Percentiles rank a stretch among this genome's conserved stretches.
These are phyloP conservation scores for Rhingia rostrata DNA, from an alignment of 2,888 invertebrate genomes.

Conservation along the genomic window DNA sequence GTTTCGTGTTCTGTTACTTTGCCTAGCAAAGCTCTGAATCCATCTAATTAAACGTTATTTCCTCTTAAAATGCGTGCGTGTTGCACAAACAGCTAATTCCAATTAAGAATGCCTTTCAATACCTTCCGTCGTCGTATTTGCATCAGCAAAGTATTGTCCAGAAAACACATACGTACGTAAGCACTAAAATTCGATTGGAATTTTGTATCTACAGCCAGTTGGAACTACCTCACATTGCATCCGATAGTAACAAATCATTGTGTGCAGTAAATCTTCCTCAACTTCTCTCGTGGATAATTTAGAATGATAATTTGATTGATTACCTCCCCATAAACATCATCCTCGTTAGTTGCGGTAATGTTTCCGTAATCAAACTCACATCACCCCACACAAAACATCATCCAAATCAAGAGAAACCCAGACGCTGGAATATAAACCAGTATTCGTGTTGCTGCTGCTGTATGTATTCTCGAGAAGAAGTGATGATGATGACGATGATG, in stretches of 20 bases:
- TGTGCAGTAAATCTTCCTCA: conserved; percentile 23
- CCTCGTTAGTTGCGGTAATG: conserved; percentile 64
- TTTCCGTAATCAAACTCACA: conserved; percentile 70
- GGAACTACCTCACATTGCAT: neutral
- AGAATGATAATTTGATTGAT: conserved; percentile 57
- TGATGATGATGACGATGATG: conserved; percentile 66
- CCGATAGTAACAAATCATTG: neutral
- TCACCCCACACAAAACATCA: conserved; percentile 36
- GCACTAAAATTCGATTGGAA: too few relatives aligned
- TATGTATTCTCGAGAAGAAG: conserved; percentile 7
- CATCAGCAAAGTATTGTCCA: too few relatives aligned
- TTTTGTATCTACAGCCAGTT: neutral
- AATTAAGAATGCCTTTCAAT: too few relatives aligned
- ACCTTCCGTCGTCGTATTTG: too few relatives aligned
- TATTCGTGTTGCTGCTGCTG: conserved; percentile 36
- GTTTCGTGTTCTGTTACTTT: too few relatives aligned
- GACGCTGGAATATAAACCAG: conserved; percentile 49
- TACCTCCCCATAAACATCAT: conserved; percentile 54
- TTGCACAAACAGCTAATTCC: too few relatives aligned
- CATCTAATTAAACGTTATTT: too few relatives aligned
- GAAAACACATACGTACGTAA: too few relatives aligned
- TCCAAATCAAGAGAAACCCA: conserved; percentile 30
- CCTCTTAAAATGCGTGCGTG: too few relatives aligned
- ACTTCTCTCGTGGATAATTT: neutral
- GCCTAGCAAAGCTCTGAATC: too few relatives aligned